A percentile compares a stretch with the other conserved stretches of the same genome.
Evolutionary conservation across 2,113 vertebrate genomes (phyloP).

Genomic region (Hippocampus abdominalis): DNA sequence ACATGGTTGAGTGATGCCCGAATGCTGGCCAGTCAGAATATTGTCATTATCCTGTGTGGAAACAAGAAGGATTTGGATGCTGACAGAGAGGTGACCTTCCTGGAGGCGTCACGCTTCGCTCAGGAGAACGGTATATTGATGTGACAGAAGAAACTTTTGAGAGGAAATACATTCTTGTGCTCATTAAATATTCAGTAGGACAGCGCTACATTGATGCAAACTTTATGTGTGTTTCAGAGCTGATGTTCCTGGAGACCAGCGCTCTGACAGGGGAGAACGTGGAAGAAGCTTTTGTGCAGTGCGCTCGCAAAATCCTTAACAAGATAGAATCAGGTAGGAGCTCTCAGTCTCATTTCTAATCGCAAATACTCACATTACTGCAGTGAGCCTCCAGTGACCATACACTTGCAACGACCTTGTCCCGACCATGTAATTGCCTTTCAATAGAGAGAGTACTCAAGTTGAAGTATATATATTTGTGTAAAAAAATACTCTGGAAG

Average conservation of each 20-base stretch:
- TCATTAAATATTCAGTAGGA: not conserved
- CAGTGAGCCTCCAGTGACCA: not conserved
- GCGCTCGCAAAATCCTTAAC: slow-evolving; percentile 88
- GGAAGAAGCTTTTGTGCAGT: slow-evolving; percentile 89
- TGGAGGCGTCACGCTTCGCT: slow-evolving; percentile 88
- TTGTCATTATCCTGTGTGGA: slow-evolving; percentile 88
- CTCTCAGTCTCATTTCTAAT: not conserved
- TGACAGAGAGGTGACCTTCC: slow-evolving; percentile 87
- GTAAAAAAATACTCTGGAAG: not conserved
- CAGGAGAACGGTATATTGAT: slow-evolving; percentile 81
- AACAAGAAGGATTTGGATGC: slow-evolving; percentile 92
- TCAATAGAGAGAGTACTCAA: too few relatives aligned
- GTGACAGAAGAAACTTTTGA: not conserved
- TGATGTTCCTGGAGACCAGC: slow-evolving; percentile 92
- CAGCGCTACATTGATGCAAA: not conserved
- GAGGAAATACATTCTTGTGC: not conserved
- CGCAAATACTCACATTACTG: not conserved
- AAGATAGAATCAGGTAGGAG: slow-evolving; percentile 88
- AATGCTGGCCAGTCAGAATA: slow-evolving; percentile 90
- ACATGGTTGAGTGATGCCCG: slow-evolving; percentile 89
- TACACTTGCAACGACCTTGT: not conserved
- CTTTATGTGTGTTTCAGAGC: slow-evolving; percentile 65
- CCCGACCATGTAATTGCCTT: not conserved
- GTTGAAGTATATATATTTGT: too few relatives aligned
- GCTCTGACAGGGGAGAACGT: slow-evolving; percentile 90